Evolutionary conservation across 2,797 vertebrate species (phyloP).

Genomic region (Varecia variegata): DNA sequence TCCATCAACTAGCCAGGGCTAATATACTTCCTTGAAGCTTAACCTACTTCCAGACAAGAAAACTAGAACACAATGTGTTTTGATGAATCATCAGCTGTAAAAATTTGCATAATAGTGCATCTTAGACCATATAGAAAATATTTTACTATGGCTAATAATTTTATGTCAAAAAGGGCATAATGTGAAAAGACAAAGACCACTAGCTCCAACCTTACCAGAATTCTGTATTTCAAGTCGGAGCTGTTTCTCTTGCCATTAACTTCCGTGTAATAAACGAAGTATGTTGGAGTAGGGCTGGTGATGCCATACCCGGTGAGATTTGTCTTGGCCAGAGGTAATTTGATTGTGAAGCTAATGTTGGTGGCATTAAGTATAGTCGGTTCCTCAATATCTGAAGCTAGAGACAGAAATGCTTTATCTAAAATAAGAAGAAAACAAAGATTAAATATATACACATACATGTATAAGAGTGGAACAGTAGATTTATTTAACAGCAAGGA

Average conservation of each 20-base stretch:
- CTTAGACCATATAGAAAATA: neutral
- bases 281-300: slow-evolving; percentile 69
- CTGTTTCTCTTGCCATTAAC: slow-evolving; percentile 6
- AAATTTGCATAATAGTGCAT: neutral
- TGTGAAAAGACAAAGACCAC: neutral
- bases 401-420: slow-evolving; percentile 82
- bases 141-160: neutral
- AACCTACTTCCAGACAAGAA: neutral
- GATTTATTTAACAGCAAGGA: neutral
- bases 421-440: slow-evolving; percentile 60
- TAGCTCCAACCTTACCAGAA: slow-evolving; percentile 78
- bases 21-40: neutral
- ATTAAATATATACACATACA: neutral
- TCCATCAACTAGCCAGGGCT: neutral
- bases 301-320: slow-evolving; percentile 65
- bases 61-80: neutral
- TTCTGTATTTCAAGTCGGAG: slow-evolving; percentile 26
- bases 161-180: neutral
- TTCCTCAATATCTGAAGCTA: slow-evolving; percentile 42
- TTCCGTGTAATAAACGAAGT: slow-evolving; percentile 77
- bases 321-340: slow-evolving; percentile 69
- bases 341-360: slow-evolving; percentile 81
- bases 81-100: neutral
- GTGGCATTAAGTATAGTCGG: slow-evolving; percentile 72
- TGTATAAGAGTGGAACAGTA: neutral